phyloP scores from a whole-genome alignment of 2,888 invertebrate genomes.

The Eupelmus urozonus region DNA sequence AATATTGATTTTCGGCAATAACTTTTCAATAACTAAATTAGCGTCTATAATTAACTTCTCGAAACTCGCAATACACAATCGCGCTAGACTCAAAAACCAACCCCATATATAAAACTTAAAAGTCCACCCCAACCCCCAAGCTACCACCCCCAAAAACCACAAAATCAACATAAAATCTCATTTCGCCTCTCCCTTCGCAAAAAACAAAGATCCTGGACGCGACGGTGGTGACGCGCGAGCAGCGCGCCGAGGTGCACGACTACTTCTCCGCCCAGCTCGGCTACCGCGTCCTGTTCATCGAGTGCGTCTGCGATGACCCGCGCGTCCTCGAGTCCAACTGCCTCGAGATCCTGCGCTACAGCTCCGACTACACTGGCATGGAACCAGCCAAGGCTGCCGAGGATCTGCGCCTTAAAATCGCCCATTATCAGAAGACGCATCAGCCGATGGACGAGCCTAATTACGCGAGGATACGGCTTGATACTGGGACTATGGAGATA shows the following conservation, averaged over 20 bases:
- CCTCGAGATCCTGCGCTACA: conserved; percentile 89
- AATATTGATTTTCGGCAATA: too few species aligned
- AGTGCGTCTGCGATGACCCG: conserved; percentile 92
- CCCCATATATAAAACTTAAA: too few species aligned
- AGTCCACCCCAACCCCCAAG: neutral
- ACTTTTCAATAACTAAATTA: too few species aligned
- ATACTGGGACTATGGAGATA: conserved; percentile 80
- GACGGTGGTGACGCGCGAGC: conserved; percentile 91
- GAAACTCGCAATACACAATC: too few species aligned
- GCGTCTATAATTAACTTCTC: too few species aligned
- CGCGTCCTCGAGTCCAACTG: conserved; percentile 85
- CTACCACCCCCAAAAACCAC: too few species aligned
- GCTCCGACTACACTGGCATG: conserved; percentile 91
- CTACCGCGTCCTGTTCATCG: conserved; percentile 93
- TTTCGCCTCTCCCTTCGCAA: too few species aligned
- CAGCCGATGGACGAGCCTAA: conserved; percentile 85
- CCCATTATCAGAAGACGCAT: conserved; percentile 90
- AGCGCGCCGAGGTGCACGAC: conserved; percentile 87
- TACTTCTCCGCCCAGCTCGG: conserved; percentile 86
- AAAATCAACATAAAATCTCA: too few species aligned
- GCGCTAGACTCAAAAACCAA: too few species aligned
- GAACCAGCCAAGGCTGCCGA: conserved; percentile 87
- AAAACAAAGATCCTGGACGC: conserved; percentile 88
- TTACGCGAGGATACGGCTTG: conserved; percentile 74
- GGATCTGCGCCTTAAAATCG: conserved; percentile 89